Evolutionary conservation across 2,113 vertebrate genomes (phyloP).

Genomic region (Poeciliopsis retropinna): DNA sequence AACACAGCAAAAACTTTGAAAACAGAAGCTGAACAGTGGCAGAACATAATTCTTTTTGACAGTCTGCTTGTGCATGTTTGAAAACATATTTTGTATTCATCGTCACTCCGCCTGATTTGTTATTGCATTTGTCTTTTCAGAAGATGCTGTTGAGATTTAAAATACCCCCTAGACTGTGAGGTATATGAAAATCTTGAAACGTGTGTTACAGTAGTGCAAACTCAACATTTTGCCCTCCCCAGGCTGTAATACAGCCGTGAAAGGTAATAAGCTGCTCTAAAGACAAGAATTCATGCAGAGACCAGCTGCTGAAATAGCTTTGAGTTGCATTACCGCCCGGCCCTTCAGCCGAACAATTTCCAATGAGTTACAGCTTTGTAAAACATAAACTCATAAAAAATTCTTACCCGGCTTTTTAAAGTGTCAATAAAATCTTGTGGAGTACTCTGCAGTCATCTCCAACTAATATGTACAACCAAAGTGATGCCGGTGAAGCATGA

Average conservation of each 20-base stretch:
- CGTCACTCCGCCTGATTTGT: constrained; percentile 29
- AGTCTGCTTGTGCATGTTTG: constrained; percentile 16
- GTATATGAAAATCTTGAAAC: constrained; percentile 41
- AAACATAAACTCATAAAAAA: constrained; percentile 54
- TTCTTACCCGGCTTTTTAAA: constrained; percentile 36
- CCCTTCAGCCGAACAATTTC: constrained; percentile 58
- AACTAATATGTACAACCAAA: constrained; percentile 32
- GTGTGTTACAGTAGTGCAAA: constrained; percentile 54
- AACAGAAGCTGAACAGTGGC: not conserved
- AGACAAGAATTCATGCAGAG: constrained; percentile 64
- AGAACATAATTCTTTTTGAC: constrained; percentile 8
- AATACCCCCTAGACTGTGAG: constrained; percentile 47
- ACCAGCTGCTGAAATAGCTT: constrained; percentile 65
- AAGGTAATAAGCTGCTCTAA: constrained; percentile 71
- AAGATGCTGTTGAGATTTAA: constrained; percentile 47
- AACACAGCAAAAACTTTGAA: constrained; percentile 8
- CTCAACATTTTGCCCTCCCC: constrained; percentile 51
- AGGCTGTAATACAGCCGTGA: constrained; percentile 47
- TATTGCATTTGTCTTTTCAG: constrained; percentile 26
- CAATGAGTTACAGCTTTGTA: constrained; percentile 62
- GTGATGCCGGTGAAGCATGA: constrained; percentile 15
- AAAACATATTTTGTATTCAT: constrained; percentile 24
- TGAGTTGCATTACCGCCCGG: constrained; percentile 48
- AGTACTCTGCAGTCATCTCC: constrained; percentile 30
- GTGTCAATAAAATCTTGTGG: constrained; percentile 26